Percentiles rank a stretch among this genome's conserved stretches.
These are phyloP conservation scores for Ophiodon elongatus DNA, from an alignment of 2,113 vertebrate genomes.

Conservation along the genomic window DNA sequence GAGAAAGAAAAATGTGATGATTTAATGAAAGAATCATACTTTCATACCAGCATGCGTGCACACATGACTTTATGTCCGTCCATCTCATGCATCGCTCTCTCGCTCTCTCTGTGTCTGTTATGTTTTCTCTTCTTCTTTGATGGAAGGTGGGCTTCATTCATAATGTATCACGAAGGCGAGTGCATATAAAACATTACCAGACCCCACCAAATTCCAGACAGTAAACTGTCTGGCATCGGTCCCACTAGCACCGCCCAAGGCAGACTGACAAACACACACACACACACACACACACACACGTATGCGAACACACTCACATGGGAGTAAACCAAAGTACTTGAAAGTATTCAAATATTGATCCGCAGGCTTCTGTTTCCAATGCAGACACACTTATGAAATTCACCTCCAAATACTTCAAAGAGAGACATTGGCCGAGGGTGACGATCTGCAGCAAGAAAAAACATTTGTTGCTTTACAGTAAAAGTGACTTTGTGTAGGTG, in stretches of 20 bases:
- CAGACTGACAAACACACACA: slow-evolving; percentile 18
- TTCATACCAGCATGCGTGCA: neutral
- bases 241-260: slow-evolving; percentile 64
- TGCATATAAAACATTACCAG: slow-evolving; percentile 68
- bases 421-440: slow-evolving; percentile 17
- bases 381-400: slow-evolving; percentile 65
- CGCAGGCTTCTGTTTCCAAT: slow-evolving; percentile 65
- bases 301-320: slow-evolving; percentile 23
- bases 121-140: slow-evolving; percentile 44
- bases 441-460: neutral
- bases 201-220: slow-evolving; percentile 72
- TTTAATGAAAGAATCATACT: slow-evolving; percentile 12
- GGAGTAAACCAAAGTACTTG: slow-evolving; percentile 67
- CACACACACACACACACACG: slow-evolving; percentile 43
- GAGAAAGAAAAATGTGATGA: neutral
- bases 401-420: slow-evolving; percentile 60
- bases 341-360: slow-evolving; percentile 80
- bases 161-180: slow-evolving; percentile 63
- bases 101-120: slow-evolving; percentile 18
- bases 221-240: slow-evolving; percentile 65
- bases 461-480: neutral
- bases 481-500: slow-evolving; percentile 11
- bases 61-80: neutral
- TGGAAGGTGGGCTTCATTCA: slow-evolving; percentile 71
- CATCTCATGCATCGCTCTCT: neutral